Evolutionary conservation across 2,113 vertebrate genomes (phyloP), one percentile per base, ranked within the genome.

Genomic region (Psilopsiagon aurifrons): DNA sequence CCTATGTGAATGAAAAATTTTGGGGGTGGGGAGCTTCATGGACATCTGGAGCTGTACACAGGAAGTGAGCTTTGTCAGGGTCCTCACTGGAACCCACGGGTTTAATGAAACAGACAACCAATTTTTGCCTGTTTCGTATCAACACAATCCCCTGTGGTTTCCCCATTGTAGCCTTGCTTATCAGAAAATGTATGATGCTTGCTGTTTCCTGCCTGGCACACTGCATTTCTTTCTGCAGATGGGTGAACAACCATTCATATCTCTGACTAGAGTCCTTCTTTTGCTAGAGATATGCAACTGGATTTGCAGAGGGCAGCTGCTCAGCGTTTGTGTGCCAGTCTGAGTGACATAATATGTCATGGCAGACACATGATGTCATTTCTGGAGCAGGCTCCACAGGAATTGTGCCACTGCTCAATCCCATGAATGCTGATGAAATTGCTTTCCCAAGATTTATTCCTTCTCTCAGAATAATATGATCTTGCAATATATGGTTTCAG

Each of bases 211-310:
- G 87, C 54, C 82, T 51, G 66, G 71, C 57, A 95, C 62, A 1
- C 70, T 55, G 69, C 78, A 66, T 80, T 96, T 92, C 70, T 86
- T 68, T 83, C 27, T 77, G 85, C 69, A 75, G 66, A 86, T 63
- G 85, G 43, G 60, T 90, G 90, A 95, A 93, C 86, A 88, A 92
- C 96, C 92, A 92, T 95, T 96, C 79, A 88, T 28, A 70, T 75
- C n/a, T 86, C 60, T 95, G 90, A 94, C 92, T 96, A 12, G 88
- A 60, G 73, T 13, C 90, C 90, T 96, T 96, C 80, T 96, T 88
- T 55, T 24, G 68, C 55, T 52, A 28, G 75, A 83, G 69, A 94
- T 47, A 51, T 2, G 73, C 80, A 59, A 91, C 64, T 74, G 92
- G 88, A 24, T 74, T 74, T 55, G 76, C 33, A 24, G 13, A 62